These are phyloP conservation scores for Apotomis betuletana DNA, from an alignment of 2,888 invertebrate genomes.

Conservation along the genomic window DNA sequence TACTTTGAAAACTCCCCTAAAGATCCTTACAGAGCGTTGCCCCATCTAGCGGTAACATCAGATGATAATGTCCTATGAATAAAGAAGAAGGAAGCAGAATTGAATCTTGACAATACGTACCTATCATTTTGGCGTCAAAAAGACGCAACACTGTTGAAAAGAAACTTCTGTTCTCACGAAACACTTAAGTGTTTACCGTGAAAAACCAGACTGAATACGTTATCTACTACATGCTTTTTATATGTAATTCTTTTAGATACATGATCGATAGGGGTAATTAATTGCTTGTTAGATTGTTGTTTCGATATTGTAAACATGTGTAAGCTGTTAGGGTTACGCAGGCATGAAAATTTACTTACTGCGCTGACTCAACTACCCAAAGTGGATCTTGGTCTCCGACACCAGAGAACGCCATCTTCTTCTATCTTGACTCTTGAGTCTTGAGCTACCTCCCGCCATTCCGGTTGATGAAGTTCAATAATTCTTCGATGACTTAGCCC, in stretches of 20 bases:
- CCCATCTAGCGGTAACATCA: no score
- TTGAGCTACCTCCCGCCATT: no score
- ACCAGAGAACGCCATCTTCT: no score
- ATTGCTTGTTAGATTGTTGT: constrained; percentile 26
- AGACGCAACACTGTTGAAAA: constrained; percentile 5
- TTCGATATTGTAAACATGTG: constrained; percentile 16
- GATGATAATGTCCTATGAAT: no score
- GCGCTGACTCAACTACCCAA: no score
- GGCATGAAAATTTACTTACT: neutral
- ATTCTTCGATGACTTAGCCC: no score
- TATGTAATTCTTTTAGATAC: constrained; percentile 28
- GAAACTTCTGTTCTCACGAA: constrained; percentile 28
- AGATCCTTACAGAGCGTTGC: no score
- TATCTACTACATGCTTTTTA: constrained; percentile 17
- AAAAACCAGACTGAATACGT: constrained; percentile 28
- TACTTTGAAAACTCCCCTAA: no score
- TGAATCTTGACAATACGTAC: constrained; percentile 13
- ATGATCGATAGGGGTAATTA: constrained; percentile 8
- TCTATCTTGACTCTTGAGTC: no score
- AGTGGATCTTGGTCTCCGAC: no score
- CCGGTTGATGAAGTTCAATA: no score
- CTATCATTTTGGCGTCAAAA: constrained; percentile 35
- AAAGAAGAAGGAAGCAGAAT: no score
- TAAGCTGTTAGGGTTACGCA: constrained; percentile 13
- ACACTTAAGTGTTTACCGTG: constrained; percentile 36